Evolutionary conservation across 2,113 vertebrate genomes (phyloP).

Genomic region (Rhynchopsitta pachyrhyncha): DNA sequence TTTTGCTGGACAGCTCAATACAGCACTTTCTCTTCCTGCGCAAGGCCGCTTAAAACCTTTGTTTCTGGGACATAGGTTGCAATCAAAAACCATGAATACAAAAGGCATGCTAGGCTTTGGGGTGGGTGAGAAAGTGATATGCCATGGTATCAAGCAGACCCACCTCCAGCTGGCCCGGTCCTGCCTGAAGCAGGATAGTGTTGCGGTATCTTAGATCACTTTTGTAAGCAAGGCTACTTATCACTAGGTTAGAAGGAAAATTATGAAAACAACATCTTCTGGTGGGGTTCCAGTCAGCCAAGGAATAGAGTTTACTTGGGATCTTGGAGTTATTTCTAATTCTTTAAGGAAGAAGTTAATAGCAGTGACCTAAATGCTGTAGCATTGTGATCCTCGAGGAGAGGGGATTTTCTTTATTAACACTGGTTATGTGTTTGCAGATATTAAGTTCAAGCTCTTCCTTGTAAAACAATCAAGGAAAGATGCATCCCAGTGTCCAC

Average conservation of each 20-base stretch:
- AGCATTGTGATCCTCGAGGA: background rate
- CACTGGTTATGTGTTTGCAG: background rate
- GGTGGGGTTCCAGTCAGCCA: background rate
- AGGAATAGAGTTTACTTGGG: background rate
- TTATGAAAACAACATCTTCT: background rate
- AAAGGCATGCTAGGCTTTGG: background rate
- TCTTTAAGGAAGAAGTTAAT: background rate
- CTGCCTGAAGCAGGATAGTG: background rate
- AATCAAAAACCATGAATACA: background rate
- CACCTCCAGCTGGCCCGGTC: background rate
- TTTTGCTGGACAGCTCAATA: background rate
- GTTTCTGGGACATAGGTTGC: background rate
- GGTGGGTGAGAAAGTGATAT: background rate
- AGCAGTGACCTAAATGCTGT: background rate
- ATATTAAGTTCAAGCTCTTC: constrained; percentile 15
- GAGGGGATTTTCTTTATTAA: background rate
- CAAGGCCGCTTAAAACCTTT: background rate
- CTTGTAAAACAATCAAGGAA: background rate
- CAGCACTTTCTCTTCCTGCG: background rate
- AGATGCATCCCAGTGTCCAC: background rate
- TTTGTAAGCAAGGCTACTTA: background rate
- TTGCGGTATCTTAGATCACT: background rate
- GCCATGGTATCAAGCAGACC: background rate
- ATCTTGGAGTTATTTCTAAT: background rate
- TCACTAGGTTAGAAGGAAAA: background rate